phyloP scores from a whole-genome alignment of 2,888 invertebrate species.

The Lutraria lutraria region DNA sequence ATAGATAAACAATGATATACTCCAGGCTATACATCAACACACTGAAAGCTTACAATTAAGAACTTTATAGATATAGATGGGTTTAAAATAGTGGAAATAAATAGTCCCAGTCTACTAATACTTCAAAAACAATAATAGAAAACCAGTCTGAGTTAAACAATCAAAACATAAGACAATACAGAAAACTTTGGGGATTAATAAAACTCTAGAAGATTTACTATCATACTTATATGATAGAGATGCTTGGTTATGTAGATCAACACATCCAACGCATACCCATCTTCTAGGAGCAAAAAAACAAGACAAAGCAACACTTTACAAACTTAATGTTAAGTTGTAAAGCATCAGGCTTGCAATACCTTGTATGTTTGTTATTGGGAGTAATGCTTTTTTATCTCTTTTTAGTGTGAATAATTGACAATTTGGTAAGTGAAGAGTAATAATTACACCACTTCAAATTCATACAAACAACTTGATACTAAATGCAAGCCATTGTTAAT shows the following conservation, averaged over 20 bases:
- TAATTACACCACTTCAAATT: background rate
- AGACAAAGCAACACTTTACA: no score
- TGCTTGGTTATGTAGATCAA: no score
- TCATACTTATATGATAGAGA: background rate
- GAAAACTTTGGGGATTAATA: background rate
- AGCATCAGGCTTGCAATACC: no score
- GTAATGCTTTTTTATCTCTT: no score
- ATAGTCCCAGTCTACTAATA: slow-evolving; percentile 2
- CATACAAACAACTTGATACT: background rate
- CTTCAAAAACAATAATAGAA: background rate
- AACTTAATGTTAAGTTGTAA: no score
- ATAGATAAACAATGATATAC: background rate
- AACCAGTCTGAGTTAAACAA: slow-evolving; percentile 1
- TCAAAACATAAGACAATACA: background rate
- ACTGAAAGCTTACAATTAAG: background rate
- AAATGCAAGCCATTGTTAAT: background rate
- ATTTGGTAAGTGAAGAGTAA: background rate
- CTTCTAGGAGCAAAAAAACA: no score
- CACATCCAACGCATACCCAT: no score
- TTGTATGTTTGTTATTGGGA: no score
- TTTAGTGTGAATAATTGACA: no score
- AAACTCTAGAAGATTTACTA: background rate
- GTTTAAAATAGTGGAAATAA: background rate
- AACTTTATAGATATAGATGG: background rate
- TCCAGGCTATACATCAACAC: background rate